phyloP scores from a whole-genome alignment of 2,888 invertebrate species.

The Andrena flavipes region DNA sequence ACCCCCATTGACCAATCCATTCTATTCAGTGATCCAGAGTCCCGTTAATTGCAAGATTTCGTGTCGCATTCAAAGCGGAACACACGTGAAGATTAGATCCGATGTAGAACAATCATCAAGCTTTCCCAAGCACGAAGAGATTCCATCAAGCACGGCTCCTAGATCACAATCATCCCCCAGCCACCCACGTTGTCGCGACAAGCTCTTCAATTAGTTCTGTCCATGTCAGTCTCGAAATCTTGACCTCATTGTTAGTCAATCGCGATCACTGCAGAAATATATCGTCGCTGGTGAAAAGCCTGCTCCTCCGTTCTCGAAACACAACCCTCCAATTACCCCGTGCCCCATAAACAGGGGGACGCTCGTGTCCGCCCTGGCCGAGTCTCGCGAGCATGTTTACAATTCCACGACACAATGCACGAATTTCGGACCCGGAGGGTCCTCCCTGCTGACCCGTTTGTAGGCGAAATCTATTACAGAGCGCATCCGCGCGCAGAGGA shows the following conservation, averaged over 20 bases:
- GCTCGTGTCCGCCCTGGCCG: background rate
- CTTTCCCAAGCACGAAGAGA: background rate
- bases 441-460: slow-evolving; percentile 57
- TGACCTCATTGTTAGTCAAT: slow-evolving; percentile 1
- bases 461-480: slow-evolving; percentile 63
- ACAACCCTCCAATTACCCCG: slow-evolving; percentile 27
- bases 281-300: slow-evolving; percentile 9
- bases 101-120: background rate
- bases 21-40: no score
- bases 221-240: slow-evolving; percentile 14
- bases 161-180: slow-evolving; percentile 2
- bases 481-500: slow-evolving; percentile 50
- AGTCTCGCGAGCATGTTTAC: slow-evolving; percentile 30
- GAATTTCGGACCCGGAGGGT: slow-evolving; percentile 29
- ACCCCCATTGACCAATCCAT: no score
- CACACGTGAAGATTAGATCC: no score
- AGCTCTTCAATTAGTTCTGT: slow-evolving; percentile 16
- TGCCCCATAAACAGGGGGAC: slow-evolving; percentile 26
- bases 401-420: background rate
- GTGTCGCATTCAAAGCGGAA: no score
- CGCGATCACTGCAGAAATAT: slow-evolving; percentile 18
- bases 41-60: no score
- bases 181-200: slow-evolving; percentile 13
- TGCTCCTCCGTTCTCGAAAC: background rate
- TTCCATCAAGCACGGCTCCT: background rate